These are phyloP conservation scores for Trichosurus vulpecula DNA, from an alignment of 2,797 vertebrate species.

Conservation along the genomic window DNA sequence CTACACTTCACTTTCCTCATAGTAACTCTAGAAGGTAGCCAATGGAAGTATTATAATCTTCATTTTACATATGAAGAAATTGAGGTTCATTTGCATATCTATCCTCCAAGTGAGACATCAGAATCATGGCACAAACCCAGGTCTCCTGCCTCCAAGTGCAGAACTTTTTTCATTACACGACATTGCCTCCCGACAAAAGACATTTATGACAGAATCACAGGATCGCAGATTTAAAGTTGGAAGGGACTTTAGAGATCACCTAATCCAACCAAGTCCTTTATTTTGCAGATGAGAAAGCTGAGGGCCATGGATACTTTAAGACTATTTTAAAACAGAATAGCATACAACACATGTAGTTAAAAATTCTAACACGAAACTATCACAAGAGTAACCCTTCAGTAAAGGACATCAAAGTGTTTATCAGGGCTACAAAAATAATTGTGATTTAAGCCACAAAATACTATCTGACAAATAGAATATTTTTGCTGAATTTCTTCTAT, in stretches of 20 bases:
- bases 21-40: too few species aligned
- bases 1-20: not conserved
- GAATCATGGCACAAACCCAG: not conserved
- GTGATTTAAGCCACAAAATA: constrained; percentile 48
- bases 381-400: constrained; percentile 23
- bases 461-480: not conserved
- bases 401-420: constrained; percentile 40
- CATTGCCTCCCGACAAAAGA: not conserved
- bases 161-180: not conserved
- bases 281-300: not conserved
- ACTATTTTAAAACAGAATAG: not conserved
- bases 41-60: not conserved
- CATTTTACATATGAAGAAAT: not conserved
- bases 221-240: not conserved
- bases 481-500: not conserved
- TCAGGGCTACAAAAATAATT: constrained; percentile 2
- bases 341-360: not conserved
- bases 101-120: not conserved
- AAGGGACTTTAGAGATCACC: not conserved
- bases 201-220: not conserved
- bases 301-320: not conserved
- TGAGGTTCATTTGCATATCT: not conserved
- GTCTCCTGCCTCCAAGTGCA: not conserved
- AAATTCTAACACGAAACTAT: constrained; percentile 27
- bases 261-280: not conserved